Evolutionary conservation across 2,797 vertebrate genomes (phyloP), one percentile per base, ranked within the genome.

Genomic region (Rallus crepitans): DNA sequence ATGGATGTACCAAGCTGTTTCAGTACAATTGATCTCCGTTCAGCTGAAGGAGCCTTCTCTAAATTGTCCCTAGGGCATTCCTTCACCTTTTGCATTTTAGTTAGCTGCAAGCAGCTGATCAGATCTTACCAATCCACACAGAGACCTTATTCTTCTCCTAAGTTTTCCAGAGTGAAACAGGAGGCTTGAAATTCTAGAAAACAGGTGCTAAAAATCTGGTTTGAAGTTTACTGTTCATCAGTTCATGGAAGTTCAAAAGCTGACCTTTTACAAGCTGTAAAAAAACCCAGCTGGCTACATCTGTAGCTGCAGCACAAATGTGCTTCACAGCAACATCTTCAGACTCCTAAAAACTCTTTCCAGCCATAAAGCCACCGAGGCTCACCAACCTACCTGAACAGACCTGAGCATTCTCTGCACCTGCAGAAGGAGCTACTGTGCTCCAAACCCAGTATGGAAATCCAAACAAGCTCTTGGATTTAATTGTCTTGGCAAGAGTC

Each of bases 401-500:
- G 72, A 35, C 47, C 1, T 2, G 12, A 86, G 40, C 3, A 21
- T 27, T 72, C 90, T 52, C 73, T 63, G 59, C 88, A 93, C n/a
- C 90, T 90, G 69, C 76, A 88, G 37, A 81, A 75, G 61, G 14
- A 37, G 65, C 31, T 37, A 15, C 7, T 0, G 0, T 2, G 0
- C 83, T 87, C 70, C 77, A 93, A 94, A 76, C 15, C 27, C 82
- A 82, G 77, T 5, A 42, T 40, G 63, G 47, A 87, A 94, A 95
- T 52, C 56, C 69, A 86, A 45, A 80, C 20, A 2, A 71, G 45
- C 45, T 69, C 40, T 4, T 52, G 12, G 19, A 96, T 71, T 66
- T 56, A 66, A 60, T 33, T 91, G 42, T 39, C 90, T 95, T 96
- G 88, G 94, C 90, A 90, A 90, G 52, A 79, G 24, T 27, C 23